Percentiles rank a stretch among this genome's conserved stretches.
phyloP scores from a whole-genome alignment of 2,113 vertebrate species.

The Oreochromis tanganicae region DNA sequence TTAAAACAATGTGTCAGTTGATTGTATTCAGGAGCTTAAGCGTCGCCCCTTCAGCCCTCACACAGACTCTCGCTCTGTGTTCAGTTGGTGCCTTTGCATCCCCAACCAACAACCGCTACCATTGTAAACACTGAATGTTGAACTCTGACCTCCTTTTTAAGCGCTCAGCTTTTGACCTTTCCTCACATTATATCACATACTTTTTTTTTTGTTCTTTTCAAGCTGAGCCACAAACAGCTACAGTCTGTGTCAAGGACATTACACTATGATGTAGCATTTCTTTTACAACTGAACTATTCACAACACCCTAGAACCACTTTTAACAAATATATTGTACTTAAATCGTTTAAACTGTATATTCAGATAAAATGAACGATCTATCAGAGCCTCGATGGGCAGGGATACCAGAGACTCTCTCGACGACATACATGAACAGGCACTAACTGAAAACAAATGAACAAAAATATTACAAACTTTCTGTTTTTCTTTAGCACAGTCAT shows the following conservation, averaged over 20 bases:
- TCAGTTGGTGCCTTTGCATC: constrained; percentile 24
- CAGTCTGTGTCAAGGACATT: constrained; percentile 4
- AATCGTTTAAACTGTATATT: constrained; percentile 60
- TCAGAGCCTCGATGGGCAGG: not conserved
- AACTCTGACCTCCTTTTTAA: constrained; percentile 3
- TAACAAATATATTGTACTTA: constrained; percentile 66
- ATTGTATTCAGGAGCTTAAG: constrained; percentile 47
- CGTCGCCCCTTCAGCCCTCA: not conserved
- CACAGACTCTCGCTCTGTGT: not conserved
- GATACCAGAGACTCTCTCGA: constrained; percentile 25
- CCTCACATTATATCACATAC: constrained; percentile 8
- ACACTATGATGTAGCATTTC: constrained; percentile 30
- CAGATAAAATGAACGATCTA: constrained; percentile 57
- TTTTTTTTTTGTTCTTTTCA: constrained; percentile 6
- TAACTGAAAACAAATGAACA: constrained; percentile 41
- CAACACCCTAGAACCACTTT: constrained; percentile 64
- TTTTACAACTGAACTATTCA: constrained; percentile 62
- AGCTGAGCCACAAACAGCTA: constrained; percentile 13
- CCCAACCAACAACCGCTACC: constrained; percentile 20
- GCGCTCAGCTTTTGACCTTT: constrained; percentile 7
- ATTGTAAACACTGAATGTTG: constrained; percentile 63
- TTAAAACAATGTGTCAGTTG: constrained; percentile 33
- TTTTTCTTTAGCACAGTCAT: constrained; percentile 38
- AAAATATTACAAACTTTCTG: constrained; percentile 27
- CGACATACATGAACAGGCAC: constrained; percentile 61